phyloP scores from a whole-genome alignment of 2,113 vertebrate species.

The Fregata magnificens region DNA sequence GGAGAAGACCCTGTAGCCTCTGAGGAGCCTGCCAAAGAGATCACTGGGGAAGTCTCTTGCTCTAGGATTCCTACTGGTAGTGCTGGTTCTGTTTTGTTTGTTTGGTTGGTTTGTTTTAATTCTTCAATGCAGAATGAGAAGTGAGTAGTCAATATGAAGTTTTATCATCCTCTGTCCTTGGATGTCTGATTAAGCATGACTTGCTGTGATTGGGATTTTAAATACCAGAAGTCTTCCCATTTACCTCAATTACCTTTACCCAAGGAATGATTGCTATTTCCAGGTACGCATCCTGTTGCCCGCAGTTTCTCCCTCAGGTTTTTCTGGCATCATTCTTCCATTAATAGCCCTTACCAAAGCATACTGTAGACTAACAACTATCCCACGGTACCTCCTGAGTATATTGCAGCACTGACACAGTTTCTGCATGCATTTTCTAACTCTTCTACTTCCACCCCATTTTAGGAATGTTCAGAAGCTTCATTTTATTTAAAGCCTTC shows the following conservation, averaged over 20 bases:
- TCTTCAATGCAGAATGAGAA: not conserved
- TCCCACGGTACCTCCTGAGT: not conserved
- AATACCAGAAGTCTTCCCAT: slow-evolving; percentile 8
- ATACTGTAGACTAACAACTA: not conserved
- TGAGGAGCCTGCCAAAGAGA: not conserved
- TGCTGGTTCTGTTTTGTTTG: not conserved
- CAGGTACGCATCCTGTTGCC: slow-evolving; percentile 27
- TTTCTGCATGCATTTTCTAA: not conserved
- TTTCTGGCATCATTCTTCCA: not conserved
- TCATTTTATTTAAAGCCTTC: not conserved
- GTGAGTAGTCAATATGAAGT: not conserved
- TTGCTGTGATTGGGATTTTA: slow-evolving; percentile 34
- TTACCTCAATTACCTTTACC: slow-evolving; percentile 39
- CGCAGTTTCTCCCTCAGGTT: slow-evolving; percentile 2
- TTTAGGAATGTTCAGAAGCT: not conserved
- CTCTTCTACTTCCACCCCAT: not conserved
- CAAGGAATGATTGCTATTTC: slow-evolving; percentile 53
- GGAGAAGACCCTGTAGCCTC: not conserved
- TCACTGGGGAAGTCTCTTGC: not conserved
- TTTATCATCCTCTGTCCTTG: not conserved
- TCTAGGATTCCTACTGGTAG: not conserved
- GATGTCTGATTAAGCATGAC: slow-evolving; percentile 45
- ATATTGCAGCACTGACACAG: not conserved
- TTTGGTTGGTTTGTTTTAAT: not conserved
- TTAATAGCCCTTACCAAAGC: not conserved